Percentiles rank a stretch among this genome's conserved stretches.
Conservation (phyloP, 2,797 vertebrate genomes). For the Enteromius paludinosus region DNA sequence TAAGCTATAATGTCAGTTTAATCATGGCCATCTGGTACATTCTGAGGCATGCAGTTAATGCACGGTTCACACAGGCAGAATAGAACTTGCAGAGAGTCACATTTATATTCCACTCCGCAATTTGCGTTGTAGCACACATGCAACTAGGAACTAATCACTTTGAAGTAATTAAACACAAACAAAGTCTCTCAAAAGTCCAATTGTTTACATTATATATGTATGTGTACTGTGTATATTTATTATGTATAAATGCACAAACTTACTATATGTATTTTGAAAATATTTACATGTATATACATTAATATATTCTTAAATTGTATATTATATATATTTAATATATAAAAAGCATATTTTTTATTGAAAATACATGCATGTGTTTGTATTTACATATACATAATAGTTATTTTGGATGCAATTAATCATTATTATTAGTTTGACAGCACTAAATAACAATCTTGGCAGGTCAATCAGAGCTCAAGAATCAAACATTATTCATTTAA, state of each 20-base stretch:
- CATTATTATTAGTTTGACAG: too few species aligned
- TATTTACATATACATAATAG: too few species aligned
- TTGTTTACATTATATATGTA: too few species aligned
- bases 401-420: too few species aligned
- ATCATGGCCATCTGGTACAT: slow-evolving; percentile 37
- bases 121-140: neutral
- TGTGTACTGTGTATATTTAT: too few species aligned
- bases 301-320: too few species aligned
- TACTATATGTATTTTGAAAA: too few species aligned
- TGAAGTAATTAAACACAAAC: neutral
- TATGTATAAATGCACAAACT: too few species aligned
- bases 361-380: too few species aligned
- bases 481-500: slow-evolving; percentile 15
- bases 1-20: slow-evolving; percentile 46
- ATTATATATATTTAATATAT: too few species aligned
- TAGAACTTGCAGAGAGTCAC: neutral
- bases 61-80: slow-evolving; percentile 9
- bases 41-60: slow-evolving; percentile 17
- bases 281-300: too few species aligned
- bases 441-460: neutral
- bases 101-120: neutral
- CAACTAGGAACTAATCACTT: neutral
- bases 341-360: too few species aligned
- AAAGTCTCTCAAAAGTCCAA: neutral
- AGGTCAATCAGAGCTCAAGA: slow-evolving; percentile 12